These are phyloP conservation scores for Isaurus tuberculatus DNA, from an alignment of 92 coral and sea anemone species.

Conservation along the genomic window DNA sequence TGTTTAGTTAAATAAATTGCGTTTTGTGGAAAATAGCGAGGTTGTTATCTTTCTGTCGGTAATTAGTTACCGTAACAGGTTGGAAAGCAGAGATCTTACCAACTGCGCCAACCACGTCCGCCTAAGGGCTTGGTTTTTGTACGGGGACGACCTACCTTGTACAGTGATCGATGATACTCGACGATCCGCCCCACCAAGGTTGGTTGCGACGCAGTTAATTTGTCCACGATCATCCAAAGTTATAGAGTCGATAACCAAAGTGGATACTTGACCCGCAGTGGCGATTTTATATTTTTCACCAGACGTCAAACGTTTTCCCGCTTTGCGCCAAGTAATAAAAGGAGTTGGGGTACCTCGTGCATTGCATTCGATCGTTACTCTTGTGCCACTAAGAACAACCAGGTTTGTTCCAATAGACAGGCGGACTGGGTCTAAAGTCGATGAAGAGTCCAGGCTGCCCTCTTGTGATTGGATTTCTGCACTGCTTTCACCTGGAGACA, in stretches of 20 bases:
- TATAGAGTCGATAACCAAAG: slow-evolving; percentile 55
- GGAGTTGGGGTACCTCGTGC: slow-evolving; percentile 83
- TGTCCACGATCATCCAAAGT: slow-evolving; percentile 62
- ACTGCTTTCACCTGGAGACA: slow-evolving; percentile 71
- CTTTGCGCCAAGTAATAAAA: slow-evolving; percentile 67
- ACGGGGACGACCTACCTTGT: slow-evolving; percentile 54
- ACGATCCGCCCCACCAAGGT: slow-evolving; percentile 82
- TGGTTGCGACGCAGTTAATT: slow-evolving; percentile 76
- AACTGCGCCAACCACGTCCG: too few relatives aligned
- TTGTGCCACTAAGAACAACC: slow-evolving; percentile 69
- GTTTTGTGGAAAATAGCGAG: too few relatives aligned
- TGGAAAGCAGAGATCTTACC: too few relatives aligned
- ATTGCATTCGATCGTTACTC: slow-evolving; percentile 65
- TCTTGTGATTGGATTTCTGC: slow-evolving; percentile 70
- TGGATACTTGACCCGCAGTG: slow-evolving; percentile 44
- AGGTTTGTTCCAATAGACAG: slow-evolving; percentile 71
- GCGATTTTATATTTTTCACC: slow-evolving; percentile 54
- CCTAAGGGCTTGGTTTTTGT: too few relatives aligned
- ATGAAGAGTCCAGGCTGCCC: slow-evolving; percentile 60
- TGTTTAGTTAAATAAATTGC: too few relatives aligned
- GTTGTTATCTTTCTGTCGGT: too few relatives aligned
- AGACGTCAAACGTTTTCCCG: slow-evolving; percentile 62
- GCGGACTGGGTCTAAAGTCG: slow-evolving; percentile 40
- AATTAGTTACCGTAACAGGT: too few relatives aligned
- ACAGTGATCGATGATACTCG: slow-evolving; percentile 63